A percentile compares a stretch with the other conserved stretches of the same genome.
Conservation (phyloP, 2,888 invertebrate species). For the Phortica okadai region DNA sequence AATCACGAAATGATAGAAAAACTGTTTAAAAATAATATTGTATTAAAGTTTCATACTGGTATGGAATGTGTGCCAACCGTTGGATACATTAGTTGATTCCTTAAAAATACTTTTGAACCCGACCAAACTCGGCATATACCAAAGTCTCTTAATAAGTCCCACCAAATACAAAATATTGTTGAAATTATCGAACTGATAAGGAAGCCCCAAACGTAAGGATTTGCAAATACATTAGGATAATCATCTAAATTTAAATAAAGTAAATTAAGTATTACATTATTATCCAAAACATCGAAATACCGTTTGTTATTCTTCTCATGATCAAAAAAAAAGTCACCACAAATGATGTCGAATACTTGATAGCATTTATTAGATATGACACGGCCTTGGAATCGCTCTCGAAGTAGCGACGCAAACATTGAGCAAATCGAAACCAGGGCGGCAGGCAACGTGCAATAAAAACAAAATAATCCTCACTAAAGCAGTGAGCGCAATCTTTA, state of each 20-base stretch:
- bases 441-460: conserved; percentile 92
- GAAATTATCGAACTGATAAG: conserved; percentile 87
- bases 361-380: conserved; percentile 96
- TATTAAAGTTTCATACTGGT: too few relatives aligned
- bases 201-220: conserved; percentile 92
- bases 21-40: conserved; percentile 76
- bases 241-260: conserved; percentile 74
- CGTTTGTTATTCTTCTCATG: conserved; percentile 76
- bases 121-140: conserved; percentile 92
- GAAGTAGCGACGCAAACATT: conserved; percentile 94
- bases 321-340: conserved; percentile 91
- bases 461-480: conserved; percentile 83
- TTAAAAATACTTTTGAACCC: conserved; percentile 90
- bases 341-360: conserved; percentile 97
- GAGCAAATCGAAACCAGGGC: conserved; percentile 98
- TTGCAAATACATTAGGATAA: conserved; percentile 81
- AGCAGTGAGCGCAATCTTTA: conserved; percentile 75
- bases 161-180: conserved; percentile 94
- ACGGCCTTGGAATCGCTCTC: conserved; percentile 90
- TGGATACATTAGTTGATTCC: conserved; percentile 88
- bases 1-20: conserved; percentile 90
- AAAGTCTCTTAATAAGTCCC: conserved; percentile 99
- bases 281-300: conserved; percentile 60
- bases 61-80: neutral
- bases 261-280: conserved; percentile 40